phyloP scores from a whole-genome alignment of 2,888 invertebrate species.

The Polymixis flavicincta region DNA sequence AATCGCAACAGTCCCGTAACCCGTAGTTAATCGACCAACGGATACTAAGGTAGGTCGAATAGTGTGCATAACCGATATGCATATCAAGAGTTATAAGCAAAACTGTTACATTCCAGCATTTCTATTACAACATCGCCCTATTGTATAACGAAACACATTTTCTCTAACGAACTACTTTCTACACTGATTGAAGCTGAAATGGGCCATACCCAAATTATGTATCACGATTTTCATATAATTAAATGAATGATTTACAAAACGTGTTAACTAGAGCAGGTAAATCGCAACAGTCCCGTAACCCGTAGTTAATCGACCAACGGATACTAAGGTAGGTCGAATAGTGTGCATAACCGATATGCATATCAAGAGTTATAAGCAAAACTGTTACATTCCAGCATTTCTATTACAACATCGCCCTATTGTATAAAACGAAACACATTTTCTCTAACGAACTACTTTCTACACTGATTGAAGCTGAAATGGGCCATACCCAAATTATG shows the following conservation, averaged over 20 bases:
- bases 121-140: slow-evolving; percentile 22
- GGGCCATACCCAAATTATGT: background rate
- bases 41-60: slow-evolving; percentile 35
- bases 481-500: background rate
- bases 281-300: slow-evolving; percentile 50
- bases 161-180: slow-evolving; percentile 1
- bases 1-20: slow-evolving; percentile 52
- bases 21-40: slow-evolving; percentile 51
- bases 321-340: slow-evolving; percentile 35
- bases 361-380: slow-evolving; percentile 34
- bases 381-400: slow-evolving; percentile 24
- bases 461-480: slow-evolving; percentile 1
- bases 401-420: slow-evolving; percentile 26
- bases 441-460: slow-evolving; percentile 2
- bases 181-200: slow-evolving; percentile 1
- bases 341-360: slow-evolving; percentile 43
- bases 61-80: slow-evolving; percentile 41
- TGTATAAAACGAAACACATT: slow-evolving; percentile 4
- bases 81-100: slow-evolving; percentile 33
- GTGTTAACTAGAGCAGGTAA: slow-evolving; percentile 53
- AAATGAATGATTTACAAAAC: slow-evolving; percentile 42
- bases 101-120: slow-evolving; percentile 28
- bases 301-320: slow-evolving; percentile 51
- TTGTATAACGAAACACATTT: slow-evolving; percentile 11
- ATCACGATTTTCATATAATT: background rate